phyloP scores from a whole-genome alignment of 2,113 vertebrate genomes.

The Ceuthmochares aereus region DNA sequence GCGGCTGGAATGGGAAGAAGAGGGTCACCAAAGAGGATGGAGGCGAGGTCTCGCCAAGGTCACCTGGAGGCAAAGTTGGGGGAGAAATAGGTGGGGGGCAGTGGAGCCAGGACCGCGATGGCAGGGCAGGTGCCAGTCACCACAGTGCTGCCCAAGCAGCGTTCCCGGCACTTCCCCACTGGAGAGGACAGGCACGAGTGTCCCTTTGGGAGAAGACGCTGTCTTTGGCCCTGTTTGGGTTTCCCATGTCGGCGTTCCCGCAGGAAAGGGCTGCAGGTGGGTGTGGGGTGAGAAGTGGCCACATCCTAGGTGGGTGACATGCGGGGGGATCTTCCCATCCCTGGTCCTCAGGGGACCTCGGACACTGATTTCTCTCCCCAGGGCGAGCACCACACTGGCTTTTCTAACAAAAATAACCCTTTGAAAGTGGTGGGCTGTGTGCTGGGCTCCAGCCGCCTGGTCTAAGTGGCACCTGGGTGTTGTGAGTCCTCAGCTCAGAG shows the following conservation, averaged over 20 bases:
- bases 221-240: not conserved
- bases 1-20: rapidly evolving
- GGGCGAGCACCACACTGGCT: not conserved
- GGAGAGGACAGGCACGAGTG: rapidly evolving
- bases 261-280: not conserved
- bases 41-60: not conserved
- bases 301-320: not conserved
- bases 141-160: rapidly evolving
- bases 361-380: not conserved
- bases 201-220: rapidly evolving
- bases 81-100: not conserved
- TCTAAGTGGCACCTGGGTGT: not conserved
- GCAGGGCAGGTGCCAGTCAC: not conserved
- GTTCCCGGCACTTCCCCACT: not conserved
- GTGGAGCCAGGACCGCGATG: not conserved
- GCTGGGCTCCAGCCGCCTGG: not conserved
- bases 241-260: not conserved
- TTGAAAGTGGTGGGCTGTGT: not conserved
- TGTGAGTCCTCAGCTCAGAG: not conserved
- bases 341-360: not conserved
- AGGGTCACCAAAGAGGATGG: rapidly evolving
- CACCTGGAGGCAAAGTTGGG: not conserved
- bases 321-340: rapidly evolving
- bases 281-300: not conserved
- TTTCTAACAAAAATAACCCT: conserved; percentile 24